phyloP scores from a whole-genome alignment of 35 echinoderm and acorn worm species.

The Lytechinus pictus region DNA sequence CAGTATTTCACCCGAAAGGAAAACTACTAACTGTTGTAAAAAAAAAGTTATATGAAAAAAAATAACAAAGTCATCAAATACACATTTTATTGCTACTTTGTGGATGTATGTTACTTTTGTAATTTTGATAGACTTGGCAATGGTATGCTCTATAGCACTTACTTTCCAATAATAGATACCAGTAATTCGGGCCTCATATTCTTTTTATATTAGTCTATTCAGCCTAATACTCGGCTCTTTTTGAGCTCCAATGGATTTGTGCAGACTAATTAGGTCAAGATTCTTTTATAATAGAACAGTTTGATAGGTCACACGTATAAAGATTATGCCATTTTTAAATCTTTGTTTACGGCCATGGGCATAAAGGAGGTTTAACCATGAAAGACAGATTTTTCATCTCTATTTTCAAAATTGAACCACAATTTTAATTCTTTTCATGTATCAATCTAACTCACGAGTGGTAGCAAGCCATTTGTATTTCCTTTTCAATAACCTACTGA shows the following conservation, averaged over 20 bases:
- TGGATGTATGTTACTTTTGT: neutral
- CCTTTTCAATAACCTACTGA: neutral
- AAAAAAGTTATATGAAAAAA: neutral
- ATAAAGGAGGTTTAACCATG: neutral
- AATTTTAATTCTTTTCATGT: neutral
- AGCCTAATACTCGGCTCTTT: neutral
- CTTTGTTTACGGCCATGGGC: neutral
- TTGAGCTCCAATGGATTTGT: neutral
- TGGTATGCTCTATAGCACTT: conserved; percentile 2
- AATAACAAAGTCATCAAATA: neutral
- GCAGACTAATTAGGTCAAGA: neutral
- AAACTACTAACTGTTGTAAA: neutral
- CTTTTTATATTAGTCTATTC: neutral
- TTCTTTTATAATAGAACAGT: neutral
- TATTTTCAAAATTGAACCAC: neutral
- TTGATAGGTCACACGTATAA: neutral
- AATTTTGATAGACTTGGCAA: neutral
- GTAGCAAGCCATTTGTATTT: neutral
- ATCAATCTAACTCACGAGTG: neutral
- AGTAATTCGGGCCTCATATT: neutral
- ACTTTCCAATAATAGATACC: neutral
- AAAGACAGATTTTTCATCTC: neutral
- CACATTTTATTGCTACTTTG: neutral
- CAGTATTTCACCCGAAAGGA: neutral
- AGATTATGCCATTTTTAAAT: neutral